These are phyloP conservation scores for Coptodon rendalli DNA, from an alignment of 2,113 vertebrate species.

Conservation along the genomic window DNA sequence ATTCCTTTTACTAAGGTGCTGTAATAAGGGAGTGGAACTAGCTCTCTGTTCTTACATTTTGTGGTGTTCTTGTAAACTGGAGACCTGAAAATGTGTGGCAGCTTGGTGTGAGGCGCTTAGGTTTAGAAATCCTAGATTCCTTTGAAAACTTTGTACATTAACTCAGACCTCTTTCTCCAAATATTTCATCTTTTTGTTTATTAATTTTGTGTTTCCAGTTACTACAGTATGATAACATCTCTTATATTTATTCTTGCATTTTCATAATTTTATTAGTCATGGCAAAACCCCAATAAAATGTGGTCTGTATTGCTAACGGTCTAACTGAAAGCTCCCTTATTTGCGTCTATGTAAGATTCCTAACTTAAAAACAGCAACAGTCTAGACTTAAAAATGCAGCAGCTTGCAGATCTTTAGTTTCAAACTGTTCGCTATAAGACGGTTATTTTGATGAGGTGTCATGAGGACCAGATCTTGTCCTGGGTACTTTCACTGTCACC, in stretches of 20 bases:
- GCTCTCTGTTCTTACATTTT: not conserved
- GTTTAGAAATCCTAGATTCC: not conserved
- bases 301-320: not conserved
- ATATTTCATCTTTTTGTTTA: not conserved
- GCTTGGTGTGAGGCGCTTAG: no score
- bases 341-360: not conserved
- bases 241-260: not conserved
- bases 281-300: not conserved
- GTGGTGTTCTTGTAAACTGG: not conserved
- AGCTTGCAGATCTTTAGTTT: not conserved
- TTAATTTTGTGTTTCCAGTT: not conserved
- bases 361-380: not conserved
- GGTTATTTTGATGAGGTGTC: not conserved
- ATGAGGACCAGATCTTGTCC: not conserved
- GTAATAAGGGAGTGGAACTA: not conserved
- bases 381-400: not conserved
- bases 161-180: not conserved
- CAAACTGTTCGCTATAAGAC: not conserved
- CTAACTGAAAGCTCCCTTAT: not conserved
- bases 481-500: slow-evolving; percentile 11
- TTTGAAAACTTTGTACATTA: not conserved
- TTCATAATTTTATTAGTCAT: not conserved
- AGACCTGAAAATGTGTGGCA: not conserved
- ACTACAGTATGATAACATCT: not conserved
- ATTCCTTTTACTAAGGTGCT: not conserved